These are phyloP conservation scores for Tenualosa thibaudeaui DNA, from an alignment of 2,797 vertebrate species.

Conservation along the genomic window DNA sequence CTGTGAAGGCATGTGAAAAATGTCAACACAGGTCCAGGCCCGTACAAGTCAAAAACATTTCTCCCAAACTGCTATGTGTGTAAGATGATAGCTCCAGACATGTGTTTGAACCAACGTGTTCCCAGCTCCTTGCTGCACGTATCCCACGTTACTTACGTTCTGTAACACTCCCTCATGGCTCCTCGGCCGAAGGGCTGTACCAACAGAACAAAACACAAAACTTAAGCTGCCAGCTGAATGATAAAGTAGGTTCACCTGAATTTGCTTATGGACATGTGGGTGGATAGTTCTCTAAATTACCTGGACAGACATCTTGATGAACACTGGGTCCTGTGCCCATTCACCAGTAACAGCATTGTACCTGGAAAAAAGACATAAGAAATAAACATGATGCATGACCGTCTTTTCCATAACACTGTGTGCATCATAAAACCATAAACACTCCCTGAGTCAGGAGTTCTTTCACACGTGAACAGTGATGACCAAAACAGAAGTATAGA, in stretches of 20 bases:
- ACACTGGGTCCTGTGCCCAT: conserved; percentile 89
- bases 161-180: conserved; percentile 96
- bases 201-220: background rate
- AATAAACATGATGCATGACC: background rate
- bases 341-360: conserved; percentile 90
- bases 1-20: background rate
- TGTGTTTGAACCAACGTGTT: background rate
- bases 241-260: background rate
- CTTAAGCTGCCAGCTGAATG: background rate
- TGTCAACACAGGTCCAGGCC: background rate
- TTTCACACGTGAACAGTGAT: background rate
- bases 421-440: background rate
- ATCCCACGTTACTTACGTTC: conserved; percentile 84
- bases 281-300: conserved; percentile 62
- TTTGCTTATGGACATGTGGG: background rate
- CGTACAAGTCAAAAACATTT: background rate
- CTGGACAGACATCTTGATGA: conserved; percentile 93
- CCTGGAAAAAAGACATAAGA: conserved; percentile 63
- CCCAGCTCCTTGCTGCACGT: background rate
- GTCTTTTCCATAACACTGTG: background rate
- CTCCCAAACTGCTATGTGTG: background rate
- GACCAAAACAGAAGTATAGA: too few species aligned
- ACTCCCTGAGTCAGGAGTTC: background rate
- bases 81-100: background rate
- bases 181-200: conserved; percentile 91